These are phyloP conservation scores for Cervus canadensis DNA, from an alignment of 2,113 vertebrate species.

Conservation along the genomic window DNA sequence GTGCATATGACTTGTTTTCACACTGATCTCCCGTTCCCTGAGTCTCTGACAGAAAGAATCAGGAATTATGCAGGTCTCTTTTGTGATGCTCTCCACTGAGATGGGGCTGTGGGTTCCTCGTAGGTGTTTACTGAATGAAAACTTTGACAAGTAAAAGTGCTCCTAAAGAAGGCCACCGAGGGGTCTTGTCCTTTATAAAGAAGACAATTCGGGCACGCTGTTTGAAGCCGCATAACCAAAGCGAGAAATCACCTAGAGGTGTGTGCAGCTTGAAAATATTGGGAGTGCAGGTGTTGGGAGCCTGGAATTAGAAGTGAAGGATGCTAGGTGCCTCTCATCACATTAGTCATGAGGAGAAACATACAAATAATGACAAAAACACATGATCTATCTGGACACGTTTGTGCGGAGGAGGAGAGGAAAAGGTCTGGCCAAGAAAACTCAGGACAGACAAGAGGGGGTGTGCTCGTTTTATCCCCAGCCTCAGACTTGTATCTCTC, in stretches of 20 bases:
- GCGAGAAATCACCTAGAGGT: background rate
- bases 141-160: background rate
- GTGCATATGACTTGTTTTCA: background rate
- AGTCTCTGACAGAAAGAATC: background rate
- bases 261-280: background rate
- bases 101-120: fast-evolving
- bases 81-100: background rate
- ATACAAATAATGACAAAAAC: background rate
- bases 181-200: background rate
- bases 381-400: fast-evolving
- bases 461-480: fast-evolving
- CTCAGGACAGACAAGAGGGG: too few relatives aligned
- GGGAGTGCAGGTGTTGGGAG: background rate
- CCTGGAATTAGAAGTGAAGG: fast-evolving
- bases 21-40: fast-evolving
- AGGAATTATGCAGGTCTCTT: background rate
- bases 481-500: background rate
- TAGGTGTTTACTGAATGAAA: background rate
- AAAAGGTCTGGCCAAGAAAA: background rate
- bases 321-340: fast-evolving
- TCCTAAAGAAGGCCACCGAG: too few relatives aligned
- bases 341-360: fast-evolving
- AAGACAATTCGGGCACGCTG: background rate
- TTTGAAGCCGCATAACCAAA: background rate
- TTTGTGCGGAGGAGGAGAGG: too few relatives aligned